These are phyloP conservation scores for Pocillopora damicornis DNA, from an alignment of 64 coral and sea anemone genomes.

Conservation along the genomic window DNA sequence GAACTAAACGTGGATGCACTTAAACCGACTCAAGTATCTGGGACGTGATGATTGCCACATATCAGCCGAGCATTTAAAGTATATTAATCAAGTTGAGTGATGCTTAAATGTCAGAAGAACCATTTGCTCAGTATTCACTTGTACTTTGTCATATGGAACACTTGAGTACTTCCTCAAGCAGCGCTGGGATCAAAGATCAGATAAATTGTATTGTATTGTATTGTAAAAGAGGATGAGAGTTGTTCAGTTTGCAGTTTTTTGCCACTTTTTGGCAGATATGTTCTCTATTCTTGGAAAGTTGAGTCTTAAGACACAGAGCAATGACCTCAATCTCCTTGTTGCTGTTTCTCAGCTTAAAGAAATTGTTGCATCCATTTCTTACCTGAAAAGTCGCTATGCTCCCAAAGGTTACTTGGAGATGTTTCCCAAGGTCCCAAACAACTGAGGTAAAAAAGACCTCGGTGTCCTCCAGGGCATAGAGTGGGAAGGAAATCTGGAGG, in stretches of 20 bases:
- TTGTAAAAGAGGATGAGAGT: not conserved
- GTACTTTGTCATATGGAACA: slow-evolving; percentile 48
- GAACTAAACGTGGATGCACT: not conserved
- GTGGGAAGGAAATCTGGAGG: slow-evolving; percentile 23
- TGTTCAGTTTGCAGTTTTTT: not conserved
- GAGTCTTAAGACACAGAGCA: not conserved
- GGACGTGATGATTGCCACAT: slow-evolving; percentile 11
- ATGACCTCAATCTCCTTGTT: not conserved
- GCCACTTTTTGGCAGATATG: slow-evolving; percentile 18
- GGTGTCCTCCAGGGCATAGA: not conserved
- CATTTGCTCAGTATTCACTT: slow-evolving; percentile 23
- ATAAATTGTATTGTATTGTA: not conserved
- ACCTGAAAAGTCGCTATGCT: slow-evolving; percentile 14
- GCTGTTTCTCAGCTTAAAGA: slow-evolving; percentile 22
- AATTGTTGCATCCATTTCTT: not conserved
- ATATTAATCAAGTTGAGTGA: slow-evolving; percentile 26
- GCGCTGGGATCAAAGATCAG: not conserved
- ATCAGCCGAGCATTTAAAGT: slow-evolving; percentile 15
- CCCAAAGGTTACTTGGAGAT: not conserved
- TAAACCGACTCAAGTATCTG: slow-evolving; percentile 13
- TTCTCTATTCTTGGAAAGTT: not conserved
- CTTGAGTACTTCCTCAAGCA: slow-evolving; percentile 37
- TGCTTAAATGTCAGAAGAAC: slow-evolving; percentile 9
- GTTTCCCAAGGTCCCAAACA: not conserved
- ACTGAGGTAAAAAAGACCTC: not conserved